Conservation (phyloP, 1,140 invertebrate species). For the Hormaphis cornu region DNA sequence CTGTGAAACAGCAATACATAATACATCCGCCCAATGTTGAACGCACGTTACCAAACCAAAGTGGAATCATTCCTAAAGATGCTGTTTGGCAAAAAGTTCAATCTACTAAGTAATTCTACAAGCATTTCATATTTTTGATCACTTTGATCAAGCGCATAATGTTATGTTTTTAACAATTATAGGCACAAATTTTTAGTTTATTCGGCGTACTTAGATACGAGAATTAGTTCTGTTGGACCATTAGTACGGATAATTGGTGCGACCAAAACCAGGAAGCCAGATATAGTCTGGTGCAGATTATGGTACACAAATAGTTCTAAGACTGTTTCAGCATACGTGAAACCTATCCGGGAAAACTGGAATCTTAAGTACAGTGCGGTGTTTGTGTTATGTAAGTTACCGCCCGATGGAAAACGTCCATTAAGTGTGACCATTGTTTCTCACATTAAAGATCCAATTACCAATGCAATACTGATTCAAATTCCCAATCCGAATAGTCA, state of each 20-base stretch:
- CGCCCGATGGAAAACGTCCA: conserved; percentile 47
- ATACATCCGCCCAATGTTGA: conserved; percentile 5
- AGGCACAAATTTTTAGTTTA: conserved; percentile 86
- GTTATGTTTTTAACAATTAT: conserved; percentile 34
- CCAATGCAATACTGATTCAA: conserved; percentile 49
- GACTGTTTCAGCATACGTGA: conserved; percentile 34
- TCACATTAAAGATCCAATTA: conserved; percentile 48
- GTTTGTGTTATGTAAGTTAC: conserved; percentile 72
- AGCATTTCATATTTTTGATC: too few relatives aligned
- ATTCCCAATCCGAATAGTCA: conserved; percentile 41
- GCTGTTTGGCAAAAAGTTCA: conserved; percentile 51
- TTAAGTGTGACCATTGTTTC: conserved; percentile 55
- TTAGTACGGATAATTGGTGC: conserved; percentile 74
- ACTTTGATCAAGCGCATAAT: too few relatives aligned
- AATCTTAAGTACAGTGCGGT: conserved; percentile 86
- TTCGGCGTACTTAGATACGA: conserved; percentile 74
- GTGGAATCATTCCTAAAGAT: conserved; percentile 44
- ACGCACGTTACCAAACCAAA: conserved; percentile 42
- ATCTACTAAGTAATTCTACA: conserved; percentile 43
- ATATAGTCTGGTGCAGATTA: conserved; percentile 76
- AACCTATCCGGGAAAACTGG: conserved; percentile 86
- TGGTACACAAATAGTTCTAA: conserved; percentile 54
- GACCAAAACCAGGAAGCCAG: conserved; percentile 69
- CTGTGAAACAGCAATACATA: neutral
- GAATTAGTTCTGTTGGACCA: conserved; percentile 49